phyloP scores from a whole-genome alignment of 2,113 vertebrate genomes.

The Agapornis roseicollis region DNA sequence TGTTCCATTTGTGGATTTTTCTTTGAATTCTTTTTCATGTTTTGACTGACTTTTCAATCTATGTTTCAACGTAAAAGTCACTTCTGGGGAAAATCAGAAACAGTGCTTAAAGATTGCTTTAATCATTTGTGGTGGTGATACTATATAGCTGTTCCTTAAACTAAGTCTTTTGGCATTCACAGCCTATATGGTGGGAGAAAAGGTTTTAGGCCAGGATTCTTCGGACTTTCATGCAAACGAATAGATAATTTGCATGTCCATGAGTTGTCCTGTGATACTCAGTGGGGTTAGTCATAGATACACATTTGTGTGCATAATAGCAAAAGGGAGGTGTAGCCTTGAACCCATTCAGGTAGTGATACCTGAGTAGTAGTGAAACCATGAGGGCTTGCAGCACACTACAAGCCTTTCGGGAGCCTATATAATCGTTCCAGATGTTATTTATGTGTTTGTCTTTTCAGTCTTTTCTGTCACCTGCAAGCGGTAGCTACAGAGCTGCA shows the following conservation, averaged over 20 bases:
- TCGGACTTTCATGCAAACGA: not conserved
- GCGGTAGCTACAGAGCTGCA: not conserved
- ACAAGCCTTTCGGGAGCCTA: not conserved
- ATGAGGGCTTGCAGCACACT: not conserved
- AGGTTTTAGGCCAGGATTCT: not conserved
- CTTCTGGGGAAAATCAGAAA: not conserved
- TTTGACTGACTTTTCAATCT: not conserved
- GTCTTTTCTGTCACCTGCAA: not conserved
- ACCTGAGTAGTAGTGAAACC: too few species aligned
- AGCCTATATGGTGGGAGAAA: not conserved
- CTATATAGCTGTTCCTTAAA: not conserved
- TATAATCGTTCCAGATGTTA: not conserved
- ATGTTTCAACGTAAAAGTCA: not conserved
- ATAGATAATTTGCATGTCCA: not conserved
- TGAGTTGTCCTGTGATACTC: not conserved
- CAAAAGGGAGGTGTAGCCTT: not conserved
- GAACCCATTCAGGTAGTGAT: not conserved
- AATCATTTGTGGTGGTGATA: not conserved
- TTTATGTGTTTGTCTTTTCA: not conserved
- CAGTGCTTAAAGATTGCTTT: not conserved
- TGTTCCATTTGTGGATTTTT: not conserved
- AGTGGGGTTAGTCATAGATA: not conserved
- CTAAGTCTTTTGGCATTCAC: not conserved
- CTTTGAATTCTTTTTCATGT: not conserved
- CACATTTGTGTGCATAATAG: not conserved